Evolutionary conservation across 2,888 invertebrate species (phyloP).

Genomic region (Orthosia incerta): DNA sequence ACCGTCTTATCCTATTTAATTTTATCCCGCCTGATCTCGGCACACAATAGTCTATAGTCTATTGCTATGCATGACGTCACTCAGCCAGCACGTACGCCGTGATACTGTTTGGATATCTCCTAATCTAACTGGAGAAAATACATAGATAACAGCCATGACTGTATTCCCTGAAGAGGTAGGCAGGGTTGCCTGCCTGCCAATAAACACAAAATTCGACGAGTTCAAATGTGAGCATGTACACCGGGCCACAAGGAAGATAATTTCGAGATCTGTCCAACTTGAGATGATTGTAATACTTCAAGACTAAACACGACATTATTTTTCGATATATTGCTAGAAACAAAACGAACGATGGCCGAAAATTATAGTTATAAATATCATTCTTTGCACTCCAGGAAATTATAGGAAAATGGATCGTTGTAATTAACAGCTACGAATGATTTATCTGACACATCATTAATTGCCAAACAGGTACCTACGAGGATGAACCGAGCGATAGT

Average conservation of each 20-base stretch:
- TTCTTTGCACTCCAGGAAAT: constrained; percentile 20
- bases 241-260: not conserved
- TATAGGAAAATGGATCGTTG: constrained; percentile 43
- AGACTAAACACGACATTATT: not conserved
- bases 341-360: not conserved
- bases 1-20: constrained; percentile 34
- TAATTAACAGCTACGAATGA: constrained; percentile 53
- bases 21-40: constrained; percentile 29
- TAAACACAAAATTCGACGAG: constrained; percentile 1
- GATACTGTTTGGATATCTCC: constrained; percentile 52
- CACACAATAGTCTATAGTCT: constrained; percentile 52
- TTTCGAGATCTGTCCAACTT: constrained; percentile 14
- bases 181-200: not conserved
- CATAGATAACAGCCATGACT: constrained; percentile 14
- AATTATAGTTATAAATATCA: not conserved
- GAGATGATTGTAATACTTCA: constrained; percentile 4
- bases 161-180: constrained; percentile 5
- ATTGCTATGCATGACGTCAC: constrained; percentile 62
- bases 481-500: constrained; percentile 2
- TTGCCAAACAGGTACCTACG: constrained; percentile 27
- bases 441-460: constrained; percentile 53
- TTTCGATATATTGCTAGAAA: not conserved
- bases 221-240: not conserved
- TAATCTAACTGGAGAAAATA: constrained; percentile 45
- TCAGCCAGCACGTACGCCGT: constrained; percentile 33